A percentile compares a stretch with the other conserved stretches of the same genome.
These are phyloP conservation scores for Tetrao urogallus DNA, from an alignment of 2,113 vertebrate genomes.

Conservation along the genomic window DNA sequence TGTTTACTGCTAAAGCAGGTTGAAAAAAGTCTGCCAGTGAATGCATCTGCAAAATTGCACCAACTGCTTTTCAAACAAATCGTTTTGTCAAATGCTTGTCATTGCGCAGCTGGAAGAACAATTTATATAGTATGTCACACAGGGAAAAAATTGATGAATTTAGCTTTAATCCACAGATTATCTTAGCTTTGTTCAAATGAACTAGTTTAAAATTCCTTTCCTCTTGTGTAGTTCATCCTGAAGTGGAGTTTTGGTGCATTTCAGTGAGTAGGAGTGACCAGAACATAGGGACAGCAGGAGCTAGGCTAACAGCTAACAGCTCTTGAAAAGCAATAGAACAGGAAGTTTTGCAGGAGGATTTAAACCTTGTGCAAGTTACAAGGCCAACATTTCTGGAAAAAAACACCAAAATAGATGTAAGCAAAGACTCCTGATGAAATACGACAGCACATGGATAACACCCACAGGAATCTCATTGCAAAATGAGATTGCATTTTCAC, in stretches of 20 bases:
- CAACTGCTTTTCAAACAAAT: neutral
- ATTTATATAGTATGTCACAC: neutral
- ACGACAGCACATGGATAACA: neutral
- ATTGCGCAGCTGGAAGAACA: neutral
- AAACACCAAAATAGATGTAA: neutral
- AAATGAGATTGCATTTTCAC: neutral
- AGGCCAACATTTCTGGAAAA: neutral
- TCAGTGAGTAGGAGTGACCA: neutral
- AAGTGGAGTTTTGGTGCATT: neutral
- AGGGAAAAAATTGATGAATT: neutral
- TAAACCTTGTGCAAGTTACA: neutral
- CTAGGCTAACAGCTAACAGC: neutral
- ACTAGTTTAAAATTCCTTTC: neutral
- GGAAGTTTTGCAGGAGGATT: neutral
- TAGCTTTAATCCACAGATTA: neutral
- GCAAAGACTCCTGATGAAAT: neutral
- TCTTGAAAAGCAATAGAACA: neutral
- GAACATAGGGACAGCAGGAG: neutral
- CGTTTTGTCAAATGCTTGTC: neutral
- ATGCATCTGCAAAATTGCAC: neutral
- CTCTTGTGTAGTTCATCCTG: neutral
- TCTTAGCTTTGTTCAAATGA: neutral
- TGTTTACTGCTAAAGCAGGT: neutral
- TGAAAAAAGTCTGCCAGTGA: neutral
- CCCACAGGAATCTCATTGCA: neutral